Base-by-base conservation (phyloP, 1,140 invertebrate species). In the Cotesia chilonis region DNA sequence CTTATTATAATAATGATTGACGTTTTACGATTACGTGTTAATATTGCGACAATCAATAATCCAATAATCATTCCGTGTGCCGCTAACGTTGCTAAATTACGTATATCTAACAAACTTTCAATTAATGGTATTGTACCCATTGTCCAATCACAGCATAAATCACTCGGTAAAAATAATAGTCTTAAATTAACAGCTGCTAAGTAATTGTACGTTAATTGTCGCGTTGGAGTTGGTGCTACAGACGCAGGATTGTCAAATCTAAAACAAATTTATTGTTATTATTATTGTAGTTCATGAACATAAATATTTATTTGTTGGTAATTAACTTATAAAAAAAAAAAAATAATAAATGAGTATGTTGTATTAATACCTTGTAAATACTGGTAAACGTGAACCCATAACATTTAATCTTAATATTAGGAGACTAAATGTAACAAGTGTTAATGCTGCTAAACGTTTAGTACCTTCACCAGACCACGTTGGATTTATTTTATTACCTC, bases 81-180 rank as follows among this genome's bases (percentile, higher is more conserved):
- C 0, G 88, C 86, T 2, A 97, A 5, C 0, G 96, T 98, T 4
- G 91, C 90, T n/a, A 97, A 74, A 88, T 98, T 98, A 47, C 97
- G 89, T 1, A 88, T 80, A 87, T 99, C 97, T 0, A 89, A 74
- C 77, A 97, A 90, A 47, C 92, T 92, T 71, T 92, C 90, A 9
- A 99, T 88, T 9, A 98, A 82, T 0, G 96, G 95, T 67, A 99
- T 93, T 36, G 97, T 98, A 47, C 96, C 96, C 97, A 99, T 99
- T 57, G 97, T 98, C 97, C 97, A 99, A 88, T 99, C 97, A 86
- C 96, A 98, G 88, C 96, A 98, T 12, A 99, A 89, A 78, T 94
- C 90, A 74, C 92, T 94, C 10, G 97, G 97, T 83, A 95, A 93
- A 47, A 97, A 88, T 60, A 99, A 88, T 54, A 98, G 87, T 93